These are phyloP conservation scores for Berghia stephanieae DNA, from an alignment of 1,140 invertebrate genomes.

Conservation along the genomic window DNA sequence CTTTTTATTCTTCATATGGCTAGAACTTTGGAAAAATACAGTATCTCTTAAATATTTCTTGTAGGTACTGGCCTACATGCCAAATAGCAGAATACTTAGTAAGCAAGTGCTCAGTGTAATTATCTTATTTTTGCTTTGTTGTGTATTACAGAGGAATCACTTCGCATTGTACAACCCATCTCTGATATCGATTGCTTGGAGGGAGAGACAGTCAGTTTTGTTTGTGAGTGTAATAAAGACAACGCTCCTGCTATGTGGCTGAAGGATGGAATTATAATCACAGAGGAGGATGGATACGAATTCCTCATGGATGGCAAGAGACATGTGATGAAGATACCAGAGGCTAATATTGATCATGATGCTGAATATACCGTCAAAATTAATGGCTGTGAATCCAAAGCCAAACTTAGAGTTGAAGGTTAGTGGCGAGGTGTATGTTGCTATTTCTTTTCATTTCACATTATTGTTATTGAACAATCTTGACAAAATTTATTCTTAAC, in stretches of 20 bases:
- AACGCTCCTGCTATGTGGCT: conserved; percentile 83
- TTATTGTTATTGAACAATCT: conserved; percentile 33
- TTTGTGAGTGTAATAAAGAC: conserved; percentile 77
- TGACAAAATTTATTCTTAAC: too few relatives aligned
- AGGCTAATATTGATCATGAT: conserved; percentile 81
- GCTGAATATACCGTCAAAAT: conserved; percentile 83
- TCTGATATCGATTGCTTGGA: conserved; percentile 50
- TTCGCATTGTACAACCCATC: conserved; percentile 51
- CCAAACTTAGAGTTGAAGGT: conserved; percentile 88
- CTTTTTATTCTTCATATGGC: background rate
- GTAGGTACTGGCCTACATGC: too few relatives aligned
- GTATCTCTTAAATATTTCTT: too few relatives aligned
- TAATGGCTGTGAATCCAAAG: conserved; percentile 82
- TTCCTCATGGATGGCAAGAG: conserved; percentile 57
- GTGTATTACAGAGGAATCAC: conserved; percentile 49
- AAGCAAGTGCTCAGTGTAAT: too few relatives aligned
- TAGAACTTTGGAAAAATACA: too few relatives aligned
- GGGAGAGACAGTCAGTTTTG: conserved; percentile 54
- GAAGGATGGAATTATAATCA: conserved; percentile 73
- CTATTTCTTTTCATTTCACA: background rate
- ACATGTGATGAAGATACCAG: conserved; percentile 77
- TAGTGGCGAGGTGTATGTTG: conserved; percentile 41
- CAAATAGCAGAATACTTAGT: too few relatives aligned
- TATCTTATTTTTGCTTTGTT: conserved; percentile 16
- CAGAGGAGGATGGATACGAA: conserved; percentile 50